Evolutionary conservation across 2,113 vertebrate species (phyloP).

Genomic region (Colistium nudipinnis): DNA sequence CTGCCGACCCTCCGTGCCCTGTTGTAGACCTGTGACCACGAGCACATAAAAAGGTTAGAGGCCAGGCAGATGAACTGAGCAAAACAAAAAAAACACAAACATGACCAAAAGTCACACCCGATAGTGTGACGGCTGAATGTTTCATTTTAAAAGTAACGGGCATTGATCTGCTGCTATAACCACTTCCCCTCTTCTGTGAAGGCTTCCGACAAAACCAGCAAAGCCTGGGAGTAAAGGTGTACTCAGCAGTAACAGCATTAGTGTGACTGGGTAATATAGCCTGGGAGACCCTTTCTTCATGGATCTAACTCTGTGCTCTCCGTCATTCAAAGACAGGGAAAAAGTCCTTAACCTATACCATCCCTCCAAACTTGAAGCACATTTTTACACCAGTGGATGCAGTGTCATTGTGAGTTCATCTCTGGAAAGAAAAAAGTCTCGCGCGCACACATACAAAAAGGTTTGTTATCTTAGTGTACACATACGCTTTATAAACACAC

Average conservation of each 20-base stretch:
- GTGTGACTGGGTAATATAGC: neutral
- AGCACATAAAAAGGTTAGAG: neutral
- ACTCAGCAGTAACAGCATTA: neutral
- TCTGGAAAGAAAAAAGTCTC: too few species aligned
- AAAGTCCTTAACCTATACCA: too few species aligned
- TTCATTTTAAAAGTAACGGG: neutral
- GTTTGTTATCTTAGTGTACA: too few species aligned
- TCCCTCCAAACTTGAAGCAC: too few species aligned
- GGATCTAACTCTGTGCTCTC: too few species aligned
- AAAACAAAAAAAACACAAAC: neutral
- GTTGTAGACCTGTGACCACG: conserved; percentile 78
- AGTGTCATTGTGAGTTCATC: too few species aligned
- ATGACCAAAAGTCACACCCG: neutral
- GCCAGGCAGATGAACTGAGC: neutral
- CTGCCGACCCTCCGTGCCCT: conserved; percentile 78
- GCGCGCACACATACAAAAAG: too few species aligned
- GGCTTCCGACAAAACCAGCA: too few species aligned
- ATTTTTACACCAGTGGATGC: too few species aligned
- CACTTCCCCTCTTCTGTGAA: neutral
- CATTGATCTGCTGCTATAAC: neutral
- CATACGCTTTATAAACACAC: too few species aligned
- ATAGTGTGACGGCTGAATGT: neutral
- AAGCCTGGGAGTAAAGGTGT: neutral
- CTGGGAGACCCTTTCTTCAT: too few species aligned
- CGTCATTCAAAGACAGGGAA: too few species aligned